These are phyloP conservation scores for Carapus acus DNA, from an alignment of 2,797 vertebrate genomes.

Conservation along the genomic window DNA sequence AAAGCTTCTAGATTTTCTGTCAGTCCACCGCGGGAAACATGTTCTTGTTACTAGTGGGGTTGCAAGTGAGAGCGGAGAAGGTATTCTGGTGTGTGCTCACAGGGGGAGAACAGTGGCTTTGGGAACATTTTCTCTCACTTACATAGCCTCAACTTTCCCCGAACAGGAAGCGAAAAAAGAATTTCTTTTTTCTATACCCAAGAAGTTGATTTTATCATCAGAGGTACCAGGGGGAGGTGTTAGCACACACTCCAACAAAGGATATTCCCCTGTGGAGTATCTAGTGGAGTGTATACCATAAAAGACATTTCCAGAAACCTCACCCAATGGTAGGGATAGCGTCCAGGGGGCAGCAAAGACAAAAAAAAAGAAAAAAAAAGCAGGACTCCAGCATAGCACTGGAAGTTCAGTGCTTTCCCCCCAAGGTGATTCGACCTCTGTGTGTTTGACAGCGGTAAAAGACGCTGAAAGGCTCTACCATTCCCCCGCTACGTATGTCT, in stretches of 20 bases:
- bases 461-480: constrained; percentile 40
- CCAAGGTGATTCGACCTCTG: constrained; percentile 36
- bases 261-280: constrained; percentile 57
- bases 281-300: constrained; percentile 41
- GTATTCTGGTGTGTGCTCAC: constrained; percentile 17
- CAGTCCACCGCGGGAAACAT: constrained; percentile 19
- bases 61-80: constrained; percentile 20
- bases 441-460: constrained; percentile 35
- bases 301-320: constrained; percentile 44
- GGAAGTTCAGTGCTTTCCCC: constrained; percentile 36
- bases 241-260: constrained; percentile 40
- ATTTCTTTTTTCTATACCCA: constrained; percentile 32
- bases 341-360: constrained; percentile 25
- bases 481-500: constrained; percentile 53
- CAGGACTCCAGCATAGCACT: constrained; percentile 25
- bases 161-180: constrained; percentile 35
- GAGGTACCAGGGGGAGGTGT: constrained; percentile 53
- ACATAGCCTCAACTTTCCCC: constrained; percentile 53
- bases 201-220: constrained; percentile 54
- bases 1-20: constrained; percentile 33
- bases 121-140: constrained; percentile 28
- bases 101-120: constrained; percentile 21
- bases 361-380: too few relatives aligned
- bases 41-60: constrained; percentile 12
- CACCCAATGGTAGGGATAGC: constrained; percentile 40